phyloP scores from a whole-genome alignment of 2,797 vertebrate genomes.

The Diplodus sargus region DNA sequence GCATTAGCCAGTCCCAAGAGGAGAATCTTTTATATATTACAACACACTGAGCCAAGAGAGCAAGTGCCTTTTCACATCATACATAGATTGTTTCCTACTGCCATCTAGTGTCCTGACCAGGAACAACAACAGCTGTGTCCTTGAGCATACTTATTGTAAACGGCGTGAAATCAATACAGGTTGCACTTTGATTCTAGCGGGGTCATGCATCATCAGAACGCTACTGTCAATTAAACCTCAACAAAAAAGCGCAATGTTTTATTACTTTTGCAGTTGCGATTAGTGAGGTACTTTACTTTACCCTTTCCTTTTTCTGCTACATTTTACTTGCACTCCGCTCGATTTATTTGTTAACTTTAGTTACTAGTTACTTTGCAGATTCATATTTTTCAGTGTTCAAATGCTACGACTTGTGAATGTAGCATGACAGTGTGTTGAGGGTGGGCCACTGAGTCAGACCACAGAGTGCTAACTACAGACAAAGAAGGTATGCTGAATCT shows the following conservation, averaged over 20 bases:
- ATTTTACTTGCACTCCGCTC: too few relatives aligned
- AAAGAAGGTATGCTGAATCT: too few relatives aligned
- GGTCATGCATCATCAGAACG: not conserved
- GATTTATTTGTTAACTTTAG: too few relatives aligned
- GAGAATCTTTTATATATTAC: not conserved
- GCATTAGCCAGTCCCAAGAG: conserved; percentile 6
- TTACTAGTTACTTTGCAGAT: too few relatives aligned
- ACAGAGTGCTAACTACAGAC: too few relatives aligned
- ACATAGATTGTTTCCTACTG: conserved; percentile 37
- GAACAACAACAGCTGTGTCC: conserved; percentile 5
- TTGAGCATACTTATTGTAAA: not conserved
- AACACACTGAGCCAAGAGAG: conserved; percentile 1
- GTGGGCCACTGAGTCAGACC: too few relatives aligned
- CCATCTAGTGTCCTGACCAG: conserved; percentile 68
- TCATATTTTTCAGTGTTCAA: too few relatives aligned
- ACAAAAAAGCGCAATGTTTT: not conserved
- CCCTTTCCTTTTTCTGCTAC: too few relatives aligned
- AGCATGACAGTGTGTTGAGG: too few relatives aligned
- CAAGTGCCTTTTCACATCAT: not conserved
- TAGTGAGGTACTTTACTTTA: too few relatives aligned
- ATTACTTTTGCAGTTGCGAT: not conserved
- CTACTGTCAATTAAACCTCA: not conserved
- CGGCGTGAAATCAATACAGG: not conserved
- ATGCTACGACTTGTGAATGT: too few relatives aligned
- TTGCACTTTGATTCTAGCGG: not conserved